Evolutionary conservation across 2,888 invertebrate species (phyloP), one percentile per base, ranked within the genome.

Genomic region (Anthophora plumipes): DNA sequence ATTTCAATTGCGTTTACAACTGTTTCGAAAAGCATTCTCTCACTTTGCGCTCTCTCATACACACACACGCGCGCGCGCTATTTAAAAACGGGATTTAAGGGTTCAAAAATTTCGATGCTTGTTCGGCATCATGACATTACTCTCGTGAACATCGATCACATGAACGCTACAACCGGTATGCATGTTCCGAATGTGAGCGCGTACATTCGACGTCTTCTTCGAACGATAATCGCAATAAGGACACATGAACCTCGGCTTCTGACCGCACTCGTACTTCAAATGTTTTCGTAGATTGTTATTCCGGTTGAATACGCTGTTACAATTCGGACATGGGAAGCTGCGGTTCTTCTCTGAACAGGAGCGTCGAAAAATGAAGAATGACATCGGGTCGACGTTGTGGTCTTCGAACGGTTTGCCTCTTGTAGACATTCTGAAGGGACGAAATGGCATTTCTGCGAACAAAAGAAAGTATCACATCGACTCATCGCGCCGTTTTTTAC

Each of bases 201-300:
- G 87, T 7, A 92, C 88, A 63, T 93, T 91, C 7, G 91, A 91
- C 9, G 91, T 86, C 59, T 89, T 89, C 72, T 89, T 89, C 17
- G 89, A 88, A 2, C 46, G 74, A 66, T 91, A 91, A 11, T 85
- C 83, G 80, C 94, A 94, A 63, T 92, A 91, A 37, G 93, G 92
- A 79, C 94, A 94, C 76, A 90, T 91, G 80, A 94, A 94, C 74
- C 93, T 88, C 14, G 93, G 92, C 4, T 85, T 87, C 84, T 93
- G 92, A 11, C 92, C 93, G 74, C 94, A 93, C 80, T 94, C 94
- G 86, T 92, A 92, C 76, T 90, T 91, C 55, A 91, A 88, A 77
- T 93, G 93, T 59, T 91, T 91, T 71, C 90, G 89, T 25, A 92
- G 83, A 69, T 91, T 92, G 66, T 90, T 87, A 77, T 91, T 91